phyloP scores from a whole-genome alignment of 2,888 invertebrate species.

The Heteromurus nitidus region DNA sequence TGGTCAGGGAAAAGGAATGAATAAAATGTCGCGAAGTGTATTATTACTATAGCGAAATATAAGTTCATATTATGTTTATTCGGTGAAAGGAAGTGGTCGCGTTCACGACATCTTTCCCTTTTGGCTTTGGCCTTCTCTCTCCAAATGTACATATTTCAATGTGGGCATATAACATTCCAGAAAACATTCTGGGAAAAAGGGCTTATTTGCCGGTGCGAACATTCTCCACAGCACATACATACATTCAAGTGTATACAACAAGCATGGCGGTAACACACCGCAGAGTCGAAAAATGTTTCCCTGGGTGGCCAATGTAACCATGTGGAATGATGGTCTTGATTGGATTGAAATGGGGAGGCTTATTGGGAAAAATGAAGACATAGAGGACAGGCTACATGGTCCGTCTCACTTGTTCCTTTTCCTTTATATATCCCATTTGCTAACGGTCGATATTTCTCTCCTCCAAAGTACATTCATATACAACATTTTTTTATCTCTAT shows the following conservation, averaged over 20 bases:
- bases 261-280: background rate
- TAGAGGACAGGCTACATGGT: constrained; percentile 37
- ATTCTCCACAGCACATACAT: no score
- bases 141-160: no score
- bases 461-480: background rate
- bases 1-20: background rate
- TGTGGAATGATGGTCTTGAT: constrained; percentile 57
- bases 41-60: no score
- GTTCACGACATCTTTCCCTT: no score
- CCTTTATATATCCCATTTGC: background rate
- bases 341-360: constrained; percentile 67
- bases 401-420: constrained; percentile 15
- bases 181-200: no score
- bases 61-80: background rate
- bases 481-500: background rate
- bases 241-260: no score
- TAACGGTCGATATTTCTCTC: constrained; percentile 8
- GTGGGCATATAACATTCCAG: no score
- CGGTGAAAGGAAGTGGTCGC: background rate
- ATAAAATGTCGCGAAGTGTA: background rate
- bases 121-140: no score
- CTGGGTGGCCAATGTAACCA: constrained; percentile 43
- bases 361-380: constrained; percentile 66
- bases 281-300: constrained; percentile 34
- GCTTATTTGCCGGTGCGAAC: no score